A percentile compares a stretch with the other conserved stretches of the same genome.
These are phyloP conservation scores for Tenthredo mesomela DNA, from an alignment of 2,888 invertebrate species.

Conservation along the genomic window DNA sequence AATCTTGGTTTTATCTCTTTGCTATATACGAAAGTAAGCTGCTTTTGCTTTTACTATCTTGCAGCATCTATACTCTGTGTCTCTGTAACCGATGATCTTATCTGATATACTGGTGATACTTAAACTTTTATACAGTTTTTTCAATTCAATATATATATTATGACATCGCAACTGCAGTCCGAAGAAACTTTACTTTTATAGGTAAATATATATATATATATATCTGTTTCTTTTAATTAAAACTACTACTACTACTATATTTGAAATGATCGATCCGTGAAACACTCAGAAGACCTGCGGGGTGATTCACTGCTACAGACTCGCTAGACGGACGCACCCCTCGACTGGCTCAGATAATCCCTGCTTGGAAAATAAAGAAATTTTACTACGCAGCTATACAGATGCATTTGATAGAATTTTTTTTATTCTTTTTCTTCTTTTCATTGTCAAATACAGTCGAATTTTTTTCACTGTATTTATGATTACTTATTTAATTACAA, in stretches of 20 bases:
- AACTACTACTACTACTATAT: too few species aligned
- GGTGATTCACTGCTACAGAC: constrained; percentile 27
- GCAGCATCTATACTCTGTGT: background rate
- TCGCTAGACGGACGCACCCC: constrained; percentile 11
- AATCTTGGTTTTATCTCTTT: background rate
- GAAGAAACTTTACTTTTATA: background rate
- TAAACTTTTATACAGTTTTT: background rate
- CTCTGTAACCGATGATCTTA: background rate
- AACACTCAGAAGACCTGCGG: constrained; percentile 19
- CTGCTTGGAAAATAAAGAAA: constrained; percentile 27
- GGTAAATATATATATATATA: too few species aligned
- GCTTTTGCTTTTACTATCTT: background rate
- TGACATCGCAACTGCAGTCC: background rate
- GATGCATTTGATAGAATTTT: background rate
- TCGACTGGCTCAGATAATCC: constrained; percentile 23
- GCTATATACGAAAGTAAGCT: background rate
- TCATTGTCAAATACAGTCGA: background rate
- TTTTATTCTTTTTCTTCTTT: background rate
- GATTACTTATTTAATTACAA: background rate
- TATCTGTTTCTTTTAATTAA: background rate
- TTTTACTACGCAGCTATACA: background rate
- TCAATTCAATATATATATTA: background rate
- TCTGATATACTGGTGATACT: background rate
- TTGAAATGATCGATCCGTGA: constrained; percentile 18
- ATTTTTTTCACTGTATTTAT: background rate